phyloP scores from a whole-genome alignment of 2,113 vertebrate genomes.

The Athene noctua region DNA sequence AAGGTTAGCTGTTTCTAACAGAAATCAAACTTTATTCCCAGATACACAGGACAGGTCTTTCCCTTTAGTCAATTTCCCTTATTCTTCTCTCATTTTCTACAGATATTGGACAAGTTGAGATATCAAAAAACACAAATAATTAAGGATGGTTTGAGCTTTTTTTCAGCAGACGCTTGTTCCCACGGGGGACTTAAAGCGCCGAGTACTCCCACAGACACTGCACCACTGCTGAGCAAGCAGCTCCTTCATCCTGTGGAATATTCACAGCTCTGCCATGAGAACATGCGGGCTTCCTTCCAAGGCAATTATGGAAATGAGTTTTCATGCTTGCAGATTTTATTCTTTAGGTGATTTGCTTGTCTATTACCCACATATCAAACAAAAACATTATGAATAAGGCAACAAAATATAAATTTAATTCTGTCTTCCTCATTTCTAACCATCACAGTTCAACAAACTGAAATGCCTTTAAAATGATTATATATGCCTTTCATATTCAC shows the following conservation, averaged over 20 bases:
- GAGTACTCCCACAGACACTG: fast-evolving
- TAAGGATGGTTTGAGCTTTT: neutral
- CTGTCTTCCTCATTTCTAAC: slow-evolving; percentile 1
- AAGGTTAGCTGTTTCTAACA: neutral
- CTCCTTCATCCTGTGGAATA: neutral
- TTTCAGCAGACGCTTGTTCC: neutral
- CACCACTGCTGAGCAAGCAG: neutral
- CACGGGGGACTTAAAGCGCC: neutral
- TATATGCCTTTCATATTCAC: neutral
- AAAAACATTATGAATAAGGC: slow-evolving; percentile 47
- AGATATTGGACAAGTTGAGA: neutral
- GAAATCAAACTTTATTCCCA: neutral
- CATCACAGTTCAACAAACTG: neutral
- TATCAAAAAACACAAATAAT: neutral
- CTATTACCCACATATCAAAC: slow-evolving; percentile 27
- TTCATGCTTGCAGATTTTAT: slow-evolving; percentile 37
- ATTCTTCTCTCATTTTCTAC: neutral
- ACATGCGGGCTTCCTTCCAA: slow-evolving; percentile 19
- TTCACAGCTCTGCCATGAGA: neutral
- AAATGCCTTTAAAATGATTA: slow-evolving; percentile 19
- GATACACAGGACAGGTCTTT: neutral
- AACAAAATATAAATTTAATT: slow-evolving; percentile 45
- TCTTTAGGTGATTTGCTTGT: slow-evolving; percentile 53
- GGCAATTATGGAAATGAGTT: slow-evolving; percentile 47
- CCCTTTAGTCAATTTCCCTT: neutral